phyloP scores from a whole-genome alignment of 2,113 vertebrate species.

The Chlamydotis undulata region DNA sequence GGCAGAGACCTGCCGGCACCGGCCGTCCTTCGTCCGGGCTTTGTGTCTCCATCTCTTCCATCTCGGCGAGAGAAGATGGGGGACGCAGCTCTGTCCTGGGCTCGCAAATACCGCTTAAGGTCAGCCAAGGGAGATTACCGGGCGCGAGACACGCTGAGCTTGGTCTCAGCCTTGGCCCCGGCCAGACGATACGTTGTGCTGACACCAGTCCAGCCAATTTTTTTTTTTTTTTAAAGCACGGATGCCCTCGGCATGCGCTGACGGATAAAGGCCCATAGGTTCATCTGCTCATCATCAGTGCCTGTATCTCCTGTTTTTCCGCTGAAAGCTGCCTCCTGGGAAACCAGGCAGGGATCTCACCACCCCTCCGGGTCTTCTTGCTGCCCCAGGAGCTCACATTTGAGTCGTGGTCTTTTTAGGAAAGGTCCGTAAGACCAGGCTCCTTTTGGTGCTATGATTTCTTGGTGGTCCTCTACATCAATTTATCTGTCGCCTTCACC shows the following conservation, averaged over 20 bases:
- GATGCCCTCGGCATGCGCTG: background rate
- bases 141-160: background rate
- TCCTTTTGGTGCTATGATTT: background rate
- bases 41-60: background rate
- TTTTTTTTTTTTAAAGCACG: background rate
- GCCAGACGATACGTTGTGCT: background rate
- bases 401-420: background rate
- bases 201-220: slow-evolving; percentile 11
- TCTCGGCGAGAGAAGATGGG: background rate
- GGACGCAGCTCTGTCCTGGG: background rate
- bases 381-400: background rate
- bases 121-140: slow-evolving; percentile 33
- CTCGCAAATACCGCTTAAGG: slow-evolving; percentile 14
- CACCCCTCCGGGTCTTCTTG: background rate
- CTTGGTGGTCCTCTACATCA: background rate
- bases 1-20: too few relatives aligned
- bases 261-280: background rate
- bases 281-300: background rate
- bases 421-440: background rate
- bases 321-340: background rate
- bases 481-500: background rate
- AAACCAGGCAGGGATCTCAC: background rate
- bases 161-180: slow-evolving; percentile 13
- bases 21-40: fast-evolving
- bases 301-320: fast-evolving